Evolutionary conservation across 2,888 invertebrate species (phyloP).

Genomic region (Plusia festucae): DNA sequence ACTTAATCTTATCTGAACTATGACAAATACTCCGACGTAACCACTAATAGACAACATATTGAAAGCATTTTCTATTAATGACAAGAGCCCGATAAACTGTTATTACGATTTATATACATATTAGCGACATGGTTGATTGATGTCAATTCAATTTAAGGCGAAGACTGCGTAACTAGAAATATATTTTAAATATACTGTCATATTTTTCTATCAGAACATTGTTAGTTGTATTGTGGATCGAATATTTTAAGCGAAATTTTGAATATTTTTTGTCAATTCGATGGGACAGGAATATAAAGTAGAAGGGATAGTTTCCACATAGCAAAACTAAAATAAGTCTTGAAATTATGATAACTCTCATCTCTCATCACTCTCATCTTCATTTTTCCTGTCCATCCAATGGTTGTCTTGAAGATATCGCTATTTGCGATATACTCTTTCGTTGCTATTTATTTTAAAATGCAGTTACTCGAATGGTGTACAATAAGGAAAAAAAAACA

Average conservation of each 20-base stretch:
- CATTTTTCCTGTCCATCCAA: too few relatives aligned
- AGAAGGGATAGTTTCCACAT: too few relatives aligned
- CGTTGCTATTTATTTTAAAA: too few relatives aligned
- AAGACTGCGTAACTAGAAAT: slow-evolving; percentile 15
- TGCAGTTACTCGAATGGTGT: too few relatives aligned
- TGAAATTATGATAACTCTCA: too few relatives aligned
- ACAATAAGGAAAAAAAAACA: too few relatives aligned
- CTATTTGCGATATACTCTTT: too few relatives aligned
- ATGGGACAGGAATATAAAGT: background rate
- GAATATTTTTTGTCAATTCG: too few relatives aligned
- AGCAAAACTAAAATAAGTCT: too few relatives aligned
- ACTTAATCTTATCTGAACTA: slow-evolving; percentile 57
- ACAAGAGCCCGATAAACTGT: slow-evolving; percentile 68
- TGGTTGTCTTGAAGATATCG: too few relatives aligned
- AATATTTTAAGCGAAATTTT: too few relatives aligned
- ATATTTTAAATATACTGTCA: background rate
- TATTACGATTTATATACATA: slow-evolving; percentile 66
- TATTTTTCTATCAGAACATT: background rate
- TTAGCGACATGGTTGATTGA: slow-evolving; percentile 58
- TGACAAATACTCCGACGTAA: slow-evolving; percentile 59
- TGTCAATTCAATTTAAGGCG: slow-evolving; percentile 55
- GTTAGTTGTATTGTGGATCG: background rate
- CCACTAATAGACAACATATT: slow-evolving; percentile 39
- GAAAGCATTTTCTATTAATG: slow-evolving; percentile 67
- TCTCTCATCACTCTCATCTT: too few relatives aligned